These are phyloP conservation scores for Leptodactylus fallax DNA, from an alignment of 2,797 vertebrate genomes.

Conservation along the genomic window DNA sequence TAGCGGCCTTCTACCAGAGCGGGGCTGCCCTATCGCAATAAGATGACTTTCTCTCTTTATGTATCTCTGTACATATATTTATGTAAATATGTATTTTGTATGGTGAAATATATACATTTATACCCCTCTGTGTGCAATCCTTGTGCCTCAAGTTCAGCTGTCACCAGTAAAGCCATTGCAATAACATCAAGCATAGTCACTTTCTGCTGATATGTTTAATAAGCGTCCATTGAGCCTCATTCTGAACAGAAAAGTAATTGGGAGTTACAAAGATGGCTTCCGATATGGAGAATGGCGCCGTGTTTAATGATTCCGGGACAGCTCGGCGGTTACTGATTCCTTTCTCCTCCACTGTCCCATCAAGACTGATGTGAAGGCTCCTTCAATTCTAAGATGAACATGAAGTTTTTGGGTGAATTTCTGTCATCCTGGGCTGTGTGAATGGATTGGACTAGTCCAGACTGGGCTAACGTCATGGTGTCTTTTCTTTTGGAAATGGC, in stretches of 20 bases:
- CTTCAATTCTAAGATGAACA: background rate
- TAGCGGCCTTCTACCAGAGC: too few relatives aligned
- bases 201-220: conserved; percentile 44
- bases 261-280: conserved; percentile 37
- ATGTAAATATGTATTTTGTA: background rate
- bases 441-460: background rate
- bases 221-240: conserved; percentile 33
- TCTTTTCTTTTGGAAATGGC: background rate
- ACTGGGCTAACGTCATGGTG: background rate
- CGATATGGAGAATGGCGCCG: background rate
- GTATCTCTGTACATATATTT: background rate
- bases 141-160: background rate
- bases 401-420: background rate
- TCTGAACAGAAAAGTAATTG: conserved; percentile 35
- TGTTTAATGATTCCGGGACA: background rate
- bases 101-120: conserved; percentile 14
- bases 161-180: background rate
- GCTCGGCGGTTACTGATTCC: background rate
- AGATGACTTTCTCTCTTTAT: background rate
- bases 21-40: too few relatives aligned
- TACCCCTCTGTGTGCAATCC: background rate
- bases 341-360: background rate
- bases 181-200: background rate
- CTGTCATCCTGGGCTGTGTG: background rate
- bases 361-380: background rate